Evolutionary conservation across 2,797 vertebrate genomes (phyloP).

Genomic region (Hippoglossus hippoglossus): DNA sequence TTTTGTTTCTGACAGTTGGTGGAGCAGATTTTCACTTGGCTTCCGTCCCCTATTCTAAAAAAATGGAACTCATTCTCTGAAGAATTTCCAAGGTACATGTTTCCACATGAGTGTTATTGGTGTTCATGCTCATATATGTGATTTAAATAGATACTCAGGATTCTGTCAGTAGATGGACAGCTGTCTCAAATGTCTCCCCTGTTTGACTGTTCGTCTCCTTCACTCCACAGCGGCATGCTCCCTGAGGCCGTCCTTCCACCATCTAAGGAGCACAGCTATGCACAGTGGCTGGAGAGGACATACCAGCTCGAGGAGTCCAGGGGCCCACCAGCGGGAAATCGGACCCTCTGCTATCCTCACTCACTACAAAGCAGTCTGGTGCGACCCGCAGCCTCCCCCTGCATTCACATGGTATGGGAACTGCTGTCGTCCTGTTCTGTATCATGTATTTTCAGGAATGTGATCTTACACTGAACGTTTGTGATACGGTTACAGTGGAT

Average conservation of each 20-base stretch:
- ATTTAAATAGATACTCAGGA: neutral
- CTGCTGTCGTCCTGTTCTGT: conserved; percentile 5
- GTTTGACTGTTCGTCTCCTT: neutral
- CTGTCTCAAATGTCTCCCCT: conserved; percentile 4
- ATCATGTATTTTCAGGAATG: conserved; percentile 2
- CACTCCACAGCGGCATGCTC: conserved; percentile 84
- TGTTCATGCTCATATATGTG: neutral
- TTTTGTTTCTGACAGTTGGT: conserved; percentile 80
- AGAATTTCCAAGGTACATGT: conserved; percentile 85
- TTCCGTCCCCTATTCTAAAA: conserved; percentile 83
- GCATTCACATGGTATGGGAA: conserved; percentile 69
- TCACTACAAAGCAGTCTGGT: conserved; percentile 24
- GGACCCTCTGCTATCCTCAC: neutral
- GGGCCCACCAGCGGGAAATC: conserved; percentile 64
- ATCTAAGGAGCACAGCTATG: conserved; percentile 92
- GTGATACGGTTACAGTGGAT: no score
- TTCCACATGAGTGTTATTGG: neutral
- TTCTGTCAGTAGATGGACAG: neutral
- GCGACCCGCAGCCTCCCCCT: conserved; percentile 10
- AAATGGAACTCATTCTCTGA: conserved; percentile 83
- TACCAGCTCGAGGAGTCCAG: conserved; percentile 57
- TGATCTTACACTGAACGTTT: no score
- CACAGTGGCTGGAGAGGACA: conserved; percentile 88
- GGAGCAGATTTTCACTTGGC: conserved; percentile 88
- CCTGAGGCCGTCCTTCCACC: conserved; percentile 91